Evolutionary conservation across 2,113 vertebrate species (phyloP), one percentile per base, ranked within the genome.

Genomic region (Antechinus stuartii): DNA sequence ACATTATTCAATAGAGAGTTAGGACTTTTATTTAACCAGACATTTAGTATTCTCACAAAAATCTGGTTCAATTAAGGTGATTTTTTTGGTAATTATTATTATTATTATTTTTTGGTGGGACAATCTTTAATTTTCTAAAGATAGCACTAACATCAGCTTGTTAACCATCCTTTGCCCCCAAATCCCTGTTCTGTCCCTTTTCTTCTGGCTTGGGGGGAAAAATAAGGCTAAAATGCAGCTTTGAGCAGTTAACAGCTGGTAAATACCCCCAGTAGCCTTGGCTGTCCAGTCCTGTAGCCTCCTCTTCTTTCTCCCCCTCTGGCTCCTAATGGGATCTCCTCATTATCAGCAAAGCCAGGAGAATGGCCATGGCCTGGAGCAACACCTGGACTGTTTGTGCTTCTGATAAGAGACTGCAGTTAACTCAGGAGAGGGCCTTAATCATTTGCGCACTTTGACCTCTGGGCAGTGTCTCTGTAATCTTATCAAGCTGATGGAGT

Each of bases 61-160:
- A n/a, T 55, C 97, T 91, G 97, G 97, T 96, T 95, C 57, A 56
- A 42, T 96, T 97, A 89, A 54, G 96, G 95, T 53, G 97, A 98
- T 97, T 94, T 94, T 0, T 90, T 95, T 95, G 91, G 54, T 96
- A 49, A 95, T 96, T 93, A 91, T 0, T 93, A 54, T 0, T 93
- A 54, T 94, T 96, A 94, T 96, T 92, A 26, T 50, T 92, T 93
- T 30, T 98, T 93, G 97, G 97, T 98, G 98, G 98, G 98, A 98
- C 98, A 98, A 97, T 98, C 98, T 99, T 98, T 98, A 97, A 98
- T 98, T 98, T 98, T 98, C 98, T 98, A 97, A 98, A 98, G 98
- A 98, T 94, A 97, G 98, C 97, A 98, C 98, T 97, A 97, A 94
- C 96, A 95, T 96, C 98, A 95, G 97, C 98, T 97, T 47, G 7